Evolutionary conservation across 2,888 invertebrate genomes (phyloP).

Genomic region (Acleris cristana): DNA sequence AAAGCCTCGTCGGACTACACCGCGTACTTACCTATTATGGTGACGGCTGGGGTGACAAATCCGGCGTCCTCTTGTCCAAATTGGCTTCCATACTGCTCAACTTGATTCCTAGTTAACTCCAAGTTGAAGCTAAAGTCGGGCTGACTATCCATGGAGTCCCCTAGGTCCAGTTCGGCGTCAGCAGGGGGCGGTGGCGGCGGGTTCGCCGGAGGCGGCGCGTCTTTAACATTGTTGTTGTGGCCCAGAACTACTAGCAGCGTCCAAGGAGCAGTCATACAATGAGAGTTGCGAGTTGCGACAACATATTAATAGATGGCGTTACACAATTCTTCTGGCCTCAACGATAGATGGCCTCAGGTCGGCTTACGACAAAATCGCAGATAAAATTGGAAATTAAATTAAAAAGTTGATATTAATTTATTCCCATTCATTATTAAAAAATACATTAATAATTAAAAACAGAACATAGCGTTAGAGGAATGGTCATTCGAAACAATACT

Average conservation of each 20-base stretch:
- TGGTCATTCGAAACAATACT: too few species aligned
- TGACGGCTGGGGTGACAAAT: constrained; percentile 59
- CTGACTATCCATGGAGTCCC: constrained; percentile 69
- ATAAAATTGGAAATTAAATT: too few species aligned
- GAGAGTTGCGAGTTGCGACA: constrained; percentile 16
- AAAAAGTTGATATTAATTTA: too few species aligned
- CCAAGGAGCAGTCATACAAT: constrained; percentile 49
- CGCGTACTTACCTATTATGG: constrained; percentile 74
- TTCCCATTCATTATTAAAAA: too few species aligned
- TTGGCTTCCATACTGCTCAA: constrained; percentile 89
- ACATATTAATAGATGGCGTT: constrained; percentile 9
- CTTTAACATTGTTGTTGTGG: constrained; percentile 68
- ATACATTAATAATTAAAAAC: too few species aligned
- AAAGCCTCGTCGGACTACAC: constrained; percentile 15
- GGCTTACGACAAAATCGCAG: too few species aligned
- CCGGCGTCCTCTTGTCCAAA: constrained; percentile 64
- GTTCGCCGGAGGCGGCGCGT: constrained; percentile 73
- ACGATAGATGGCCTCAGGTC: too few species aligned
- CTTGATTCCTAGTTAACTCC: constrained; percentile 88
- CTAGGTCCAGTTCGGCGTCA: constrained; percentile 70
- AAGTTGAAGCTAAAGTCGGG: constrained; percentile 86
- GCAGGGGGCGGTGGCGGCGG: constrained; percentile 80
- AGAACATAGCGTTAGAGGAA: too few species aligned
- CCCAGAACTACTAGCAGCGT: constrained; percentile 69
- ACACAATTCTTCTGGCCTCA: not conserved